Percentiles rank a stretch among this genome's conserved stretches.
These are phyloP conservation scores for Baccha elongata DNA, from an alignment of 2,888 invertebrate genomes.

Conservation along the genomic window DNA sequence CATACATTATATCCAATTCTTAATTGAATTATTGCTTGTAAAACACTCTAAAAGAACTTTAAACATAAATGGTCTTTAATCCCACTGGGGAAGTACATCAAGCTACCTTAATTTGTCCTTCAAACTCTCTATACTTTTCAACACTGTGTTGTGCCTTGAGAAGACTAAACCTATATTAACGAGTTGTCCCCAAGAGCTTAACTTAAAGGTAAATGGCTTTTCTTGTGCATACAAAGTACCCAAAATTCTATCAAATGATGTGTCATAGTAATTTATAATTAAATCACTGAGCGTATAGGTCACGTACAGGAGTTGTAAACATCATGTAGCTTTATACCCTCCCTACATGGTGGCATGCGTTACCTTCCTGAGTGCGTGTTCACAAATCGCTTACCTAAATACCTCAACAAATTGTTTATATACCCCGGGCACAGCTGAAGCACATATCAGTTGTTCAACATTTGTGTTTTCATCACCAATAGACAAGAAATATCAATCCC, in stretches of 20 bases:
- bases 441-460: constrained; percentile 54
- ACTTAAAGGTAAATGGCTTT: constrained; percentile 26
- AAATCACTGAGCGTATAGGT: constrained; percentile 37
- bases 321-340: constrained; percentile 24
- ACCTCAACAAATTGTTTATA: constrained; percentile 55
- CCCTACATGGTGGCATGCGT: constrained; percentile 45
- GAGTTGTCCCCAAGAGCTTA: constrained; percentile 20
- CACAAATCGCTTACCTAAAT: constrained; percentile 39
- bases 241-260: constrained; percentile 12
- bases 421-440: constrained; percentile 35
- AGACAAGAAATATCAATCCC: constrained; percentile 1
- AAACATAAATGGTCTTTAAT: no score
- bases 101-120: constrained; percentile 5
- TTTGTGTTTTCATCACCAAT: constrained; percentile 37
- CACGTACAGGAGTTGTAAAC: constrained; percentile 58
- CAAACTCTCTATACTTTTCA: background rate
- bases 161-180: background rate
- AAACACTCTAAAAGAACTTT: no score
- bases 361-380: constrained; percentile 60
- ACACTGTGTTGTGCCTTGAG: constrained; percentile 56
- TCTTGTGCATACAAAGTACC: constrained; percentile 56
- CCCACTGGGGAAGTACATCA: background rate
- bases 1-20: no score
- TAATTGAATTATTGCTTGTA: no score
- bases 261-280: constrained; percentile 54